Evolutionary conservation across 2,888 invertebrate genomes (phyloP), one percentile per base, ranked within the genome.

Genomic region (Opisthograptis luteolata): DNA sequence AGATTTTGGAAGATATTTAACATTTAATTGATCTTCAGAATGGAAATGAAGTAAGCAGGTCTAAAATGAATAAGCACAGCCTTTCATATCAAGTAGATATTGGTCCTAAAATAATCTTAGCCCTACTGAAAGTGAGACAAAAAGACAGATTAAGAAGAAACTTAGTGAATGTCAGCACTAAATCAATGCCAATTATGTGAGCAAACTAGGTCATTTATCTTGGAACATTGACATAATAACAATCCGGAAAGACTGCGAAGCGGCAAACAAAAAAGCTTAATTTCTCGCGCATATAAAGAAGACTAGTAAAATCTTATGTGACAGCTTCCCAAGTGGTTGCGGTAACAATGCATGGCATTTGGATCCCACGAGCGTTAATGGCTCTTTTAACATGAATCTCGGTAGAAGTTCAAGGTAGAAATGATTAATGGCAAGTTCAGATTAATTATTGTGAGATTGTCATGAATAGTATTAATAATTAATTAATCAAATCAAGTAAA

Each of bases 371-470:
- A 60, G 50, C 56, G 51, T 46, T 67, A 65, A 67, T 70, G 58
- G 50, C 58, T 63, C 58, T 62, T 66, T 65, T 66, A 64, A 50
- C 49, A 36, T 46, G 41, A 17, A 31, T 56, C 56, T 57, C 53
- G 44, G 56, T 66, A 46, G 54, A 71, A 76, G 80, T 78, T 82
- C 81, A 82, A 76, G 77, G 74, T 60, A 49, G 50, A 52, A 54
- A 49, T 54, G 46, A 36, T 32, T 46, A 45, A 30, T 7, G 49
- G 49, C 47, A 53, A 55, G 49, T 51, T 59, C 54, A 60, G 37
- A 43, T 14, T 52, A 37, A 45, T n/a, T n/a, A n/a, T 51, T 39
- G 36, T 39, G 32, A 49, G 37, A 43, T 28, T 43, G 40, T 14
- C 28, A 31, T 44, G 37, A 49, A 43, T 42, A 42, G 31, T 17